Conservation (phyloP, 2,888 invertebrate species). For the Ennomos fuscantarius region DNA sequence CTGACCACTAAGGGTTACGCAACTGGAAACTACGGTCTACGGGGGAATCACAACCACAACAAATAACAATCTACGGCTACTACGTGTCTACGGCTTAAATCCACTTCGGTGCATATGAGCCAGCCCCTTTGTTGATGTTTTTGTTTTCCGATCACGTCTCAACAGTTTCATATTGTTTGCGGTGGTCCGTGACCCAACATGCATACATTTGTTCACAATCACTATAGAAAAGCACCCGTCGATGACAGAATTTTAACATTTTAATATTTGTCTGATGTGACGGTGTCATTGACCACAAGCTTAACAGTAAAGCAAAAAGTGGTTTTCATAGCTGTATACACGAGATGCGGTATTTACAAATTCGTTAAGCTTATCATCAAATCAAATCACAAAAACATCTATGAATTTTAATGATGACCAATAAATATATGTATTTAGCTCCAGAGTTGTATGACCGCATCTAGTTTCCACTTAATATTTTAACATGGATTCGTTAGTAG, state of each 20-base stretch:
- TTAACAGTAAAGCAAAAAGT: slow-evolving; percentile 19
- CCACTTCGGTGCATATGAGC: slow-evolving; percentile 2
- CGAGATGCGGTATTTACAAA: slow-evolving; percentile 10
- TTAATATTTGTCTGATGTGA: slow-evolving; percentile 1
- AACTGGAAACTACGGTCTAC: no score
- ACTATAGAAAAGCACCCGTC: slow-evolving; percentile 14
- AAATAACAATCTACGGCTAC: no score
- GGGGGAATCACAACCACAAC: no score
- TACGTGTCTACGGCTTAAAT: no score
- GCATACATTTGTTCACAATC: slow-evolving; percentile 5
- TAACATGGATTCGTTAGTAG: no score
- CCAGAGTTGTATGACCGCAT: background rate
- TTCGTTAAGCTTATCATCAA: slow-evolving; percentile 14
- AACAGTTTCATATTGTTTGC: slow-evolving; percentile 1
- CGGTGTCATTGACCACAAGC: slow-evolving; percentile 11
- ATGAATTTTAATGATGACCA: slow-evolving; percentile 1
- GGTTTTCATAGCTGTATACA: slow-evolving; percentile 9
- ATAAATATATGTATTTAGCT: background rate
- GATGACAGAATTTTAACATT: no score
- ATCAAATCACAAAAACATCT: background rate
- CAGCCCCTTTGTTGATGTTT: slow-evolving; percentile 20
- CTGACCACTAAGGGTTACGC: no score
- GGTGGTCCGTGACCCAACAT: slow-evolving; percentile 5
- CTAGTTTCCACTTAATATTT: no score
- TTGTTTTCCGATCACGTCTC: slow-evolving; percentile 30